Evolutionary conservation across 2,113 vertebrate species (phyloP), one percentile per base, ranked within the genome.

Genomic region (Bettongia penicillata): DNA sequence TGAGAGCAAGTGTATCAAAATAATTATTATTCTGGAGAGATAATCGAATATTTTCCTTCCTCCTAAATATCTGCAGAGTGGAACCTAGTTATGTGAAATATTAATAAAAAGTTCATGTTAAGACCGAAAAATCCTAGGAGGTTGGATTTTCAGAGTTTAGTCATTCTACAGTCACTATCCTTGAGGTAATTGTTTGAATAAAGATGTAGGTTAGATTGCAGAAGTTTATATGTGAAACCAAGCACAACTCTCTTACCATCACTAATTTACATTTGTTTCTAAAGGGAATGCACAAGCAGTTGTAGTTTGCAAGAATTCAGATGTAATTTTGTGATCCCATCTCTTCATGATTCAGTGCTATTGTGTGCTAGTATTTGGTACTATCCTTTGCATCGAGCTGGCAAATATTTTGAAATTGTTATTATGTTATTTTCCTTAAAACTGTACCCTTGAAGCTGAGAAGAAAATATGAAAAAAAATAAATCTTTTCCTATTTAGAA

Each of bases 371-470:
- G 51, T 55, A 96, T 92, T 93, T 77, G 89, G 51, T 53, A 26
- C 22, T 92, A 31, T 77, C 89, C 51, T 95, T 96, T 96, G 68
- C 23, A 14, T 26, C 25, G 89, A 90, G 95, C 95, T 95, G 90
- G 94, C 91, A 90, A 96, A 93, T 47, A 94, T 53, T 92, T 97
- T 96, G 96, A 93, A 95, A 97, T 95, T 94, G 23, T 90, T 93
- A 52, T 84, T 94, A 97, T 96, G 3, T 43, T 91, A 93, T 89
- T n/a, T 51, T 91, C 50, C 51, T 95, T 93, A 96, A 23, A 97
- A 95, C 37, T 93, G 28, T 94, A 53, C 8, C 77, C 31, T 94
- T 95, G 51, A 25, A 93, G 96, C 93, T 92, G 50, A 77, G 94
- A 92, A 96, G 91, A 84, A 96, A 97, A 92, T 94, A n/a, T 84